Conservation (phyloP, 2,888 invertebrate genomes). For the Ametastegia equiseti region DNA sequence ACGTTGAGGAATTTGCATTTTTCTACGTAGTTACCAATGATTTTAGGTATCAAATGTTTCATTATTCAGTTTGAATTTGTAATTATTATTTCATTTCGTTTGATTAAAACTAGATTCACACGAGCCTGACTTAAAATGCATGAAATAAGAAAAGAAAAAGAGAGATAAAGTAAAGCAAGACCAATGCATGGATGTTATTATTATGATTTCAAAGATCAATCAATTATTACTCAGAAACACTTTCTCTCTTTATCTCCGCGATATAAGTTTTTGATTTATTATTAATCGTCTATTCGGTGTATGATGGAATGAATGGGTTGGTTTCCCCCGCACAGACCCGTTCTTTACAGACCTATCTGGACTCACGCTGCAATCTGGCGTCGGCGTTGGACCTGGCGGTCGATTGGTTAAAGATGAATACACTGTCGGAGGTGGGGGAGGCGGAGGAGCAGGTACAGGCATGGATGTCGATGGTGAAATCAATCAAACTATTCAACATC, state of each 20-base stretch:
- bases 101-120: not conserved
- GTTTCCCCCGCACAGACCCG: conserved; percentile 75
- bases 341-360: conserved; percentile 90
- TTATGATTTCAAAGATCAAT: conserved; percentile 44
- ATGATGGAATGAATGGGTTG: conserved; percentile 74
- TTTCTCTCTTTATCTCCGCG: conserved; percentile 49
- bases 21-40: not conserved
- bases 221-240: too few relatives aligned
- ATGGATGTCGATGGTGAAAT: conserved; percentile 82
- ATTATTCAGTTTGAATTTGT: not conserved
- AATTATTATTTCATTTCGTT: not conserved
- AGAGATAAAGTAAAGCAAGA: not conserved
- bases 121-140: not conserved
- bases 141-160: not conserved
- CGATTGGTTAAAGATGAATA: conserved; percentile 96
- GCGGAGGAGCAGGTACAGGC: conserved; percentile 74
- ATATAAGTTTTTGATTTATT: conserved; percentile 60
- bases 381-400: conserved; percentile 79
- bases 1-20: not conserved
- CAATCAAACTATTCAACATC: conserved; percentile 85
- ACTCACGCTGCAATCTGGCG: conserved; percentile 89
- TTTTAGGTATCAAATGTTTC: not conserved
- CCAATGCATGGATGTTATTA: conserved; percentile 29
- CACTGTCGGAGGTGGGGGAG: conserved; percentile 82
- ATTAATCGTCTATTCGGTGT: conserved; percentile 74